A percentile compares a stretch with the other conserved stretches of the same genome.
Evolutionary conservation across 2,888 invertebrate species (phyloP).

Genomic region (Tachina grossa): DNA sequence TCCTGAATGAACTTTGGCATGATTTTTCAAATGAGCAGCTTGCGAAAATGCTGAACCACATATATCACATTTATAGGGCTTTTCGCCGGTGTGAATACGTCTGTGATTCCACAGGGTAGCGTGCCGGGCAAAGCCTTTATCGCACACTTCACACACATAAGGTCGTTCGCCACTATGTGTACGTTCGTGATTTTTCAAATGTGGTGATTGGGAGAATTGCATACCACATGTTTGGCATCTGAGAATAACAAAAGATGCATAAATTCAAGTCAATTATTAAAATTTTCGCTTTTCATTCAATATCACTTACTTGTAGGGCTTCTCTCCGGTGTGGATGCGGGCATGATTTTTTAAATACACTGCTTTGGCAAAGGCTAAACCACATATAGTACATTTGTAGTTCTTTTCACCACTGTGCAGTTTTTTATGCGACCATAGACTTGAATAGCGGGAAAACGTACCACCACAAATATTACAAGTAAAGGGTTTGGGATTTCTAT

Average conservation of each 20-base stretch:
- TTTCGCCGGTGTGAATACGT: conserved; percentile 91
- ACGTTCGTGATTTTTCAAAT: conserved; percentile 93
- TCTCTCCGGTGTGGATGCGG: conserved; percentile 92
- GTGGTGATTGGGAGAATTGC: conserved; percentile 95
- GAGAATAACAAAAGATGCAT: conserved; percentile 67
- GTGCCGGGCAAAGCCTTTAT: conserved; percentile 94
- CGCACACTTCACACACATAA: conserved; percentile 94
- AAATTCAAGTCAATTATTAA: neutral
- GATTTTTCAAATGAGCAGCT: conserved; percentile 94
- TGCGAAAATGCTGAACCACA: conserved; percentile 96
- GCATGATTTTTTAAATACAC: conserved; percentile 95
- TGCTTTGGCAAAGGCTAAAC: conserved; percentile 93
- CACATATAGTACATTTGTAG: conserved; percentile 94
- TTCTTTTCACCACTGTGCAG: conserved; percentile 92
- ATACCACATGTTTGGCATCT: conserved; percentile 94
- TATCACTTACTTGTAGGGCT: conserved; percentile 88
- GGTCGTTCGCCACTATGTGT: conserved; percentile 94
- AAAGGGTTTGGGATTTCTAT: conserved; percentile 89
- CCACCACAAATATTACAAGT: conserved; percentile 94
- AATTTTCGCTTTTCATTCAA: neutral
- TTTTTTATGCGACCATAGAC: conserved; percentile 94
- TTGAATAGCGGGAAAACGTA: conserved; percentile 92
- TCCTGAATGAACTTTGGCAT: conserved; percentile 92
- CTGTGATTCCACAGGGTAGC: conserved; percentile 95
- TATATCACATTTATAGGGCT: conserved; percentile 88